Base-by-base conservation (phyloP, 2,888 invertebrate species). In the Pteria penguin region DNA sequence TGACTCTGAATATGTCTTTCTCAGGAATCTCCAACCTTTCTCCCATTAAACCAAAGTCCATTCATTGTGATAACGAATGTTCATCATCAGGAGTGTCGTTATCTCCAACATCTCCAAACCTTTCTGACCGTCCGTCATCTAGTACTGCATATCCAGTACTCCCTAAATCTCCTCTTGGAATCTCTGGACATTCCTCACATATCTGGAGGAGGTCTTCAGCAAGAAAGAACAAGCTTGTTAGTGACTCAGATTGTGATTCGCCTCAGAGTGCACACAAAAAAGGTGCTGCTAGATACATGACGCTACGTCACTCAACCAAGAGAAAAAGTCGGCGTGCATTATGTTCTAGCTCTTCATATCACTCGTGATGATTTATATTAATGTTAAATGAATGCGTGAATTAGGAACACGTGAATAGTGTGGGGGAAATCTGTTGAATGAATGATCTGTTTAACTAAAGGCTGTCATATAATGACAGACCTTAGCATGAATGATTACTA, bases 261-360 rank as follows among this genome's bases (percentile, higher is more conserved):
- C 76, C 79, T 18, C 75, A 61, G 24, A 75, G 61, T 57, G 73
- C 58, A 55, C 78, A 71, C 66, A 67, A 68, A 63, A 76, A 60
- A 76, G 74, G 67, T 81, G 63, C 83, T 70, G 80, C 82, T 29
- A 78, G 80, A 63, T 80, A 80, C 58, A 85, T 85, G 84, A 85
- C 84, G 58, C 78, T 84, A 29, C 63, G 84, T 60, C 78, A 74
- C 63, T 79, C 80, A 32, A 77, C 82, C 11, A 81, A 82, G 55
- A 60, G 84, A 31, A 79, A 79, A 36, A 79, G 79, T 45, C 45
- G 82, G 24, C 76, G 80, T 14, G 61, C 54, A 33, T 58, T 69
- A 18, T 77, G 75, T 58, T 32, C 45, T 26, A 68, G 68, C 32
- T 32, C 55, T 57, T 29, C 68, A 3, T 54, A 54, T 31, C 24